A percentile compares a stretch with the other conserved stretches of the same genome.
phyloP scores from a whole-genome alignment of 2,888 invertebrate genomes.

The Philopedon plagiatum region DNA sequence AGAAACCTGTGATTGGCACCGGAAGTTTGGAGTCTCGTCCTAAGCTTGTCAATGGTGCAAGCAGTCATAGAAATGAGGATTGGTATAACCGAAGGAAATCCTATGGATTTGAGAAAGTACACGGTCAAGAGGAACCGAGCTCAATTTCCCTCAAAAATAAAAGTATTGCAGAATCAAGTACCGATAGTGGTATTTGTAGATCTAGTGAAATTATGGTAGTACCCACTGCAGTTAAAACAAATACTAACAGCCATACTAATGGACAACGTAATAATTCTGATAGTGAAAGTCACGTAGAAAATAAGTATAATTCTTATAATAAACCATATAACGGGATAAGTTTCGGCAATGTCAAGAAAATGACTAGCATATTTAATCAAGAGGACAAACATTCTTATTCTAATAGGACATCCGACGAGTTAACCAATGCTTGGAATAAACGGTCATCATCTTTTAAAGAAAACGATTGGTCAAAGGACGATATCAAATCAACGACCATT shows the following conservation, averaged over 20 bases:
- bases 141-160: conserved; percentile 68
- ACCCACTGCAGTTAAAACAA: conserved; percentile 55
- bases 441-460: conserved; percentile 33
- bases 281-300: conserved; percentile 53
- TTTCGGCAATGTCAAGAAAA: conserved; percentile 58
- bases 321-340: conserved; percentile 45
- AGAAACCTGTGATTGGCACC: conserved; percentile 64
- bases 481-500: conserved; percentile 64
- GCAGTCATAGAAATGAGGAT: conserved; percentile 70
- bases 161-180: conserved; percentile 80
- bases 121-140: conserved; percentile 58
- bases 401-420: conserved; percentile 45
- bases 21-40: conserved; percentile 70
- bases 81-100: conserved; percentile 85
- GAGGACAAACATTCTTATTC: conserved; percentile 37
- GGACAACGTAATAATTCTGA: conserved; percentile 47
- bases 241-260: conserved; percentile 41
- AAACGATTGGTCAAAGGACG: conserved; percentile 52
- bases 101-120: conserved; percentile 77
- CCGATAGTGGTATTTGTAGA: conserved; percentile 83
- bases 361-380: conserved; percentile 55
- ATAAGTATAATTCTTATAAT: conserved; percentile 47
- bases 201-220: conserved; percentile 76
- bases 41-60: conserved; percentile 64
- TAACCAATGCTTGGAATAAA: conserved; percentile 40